These are phyloP conservation scores for Hapalemur alaotrensis DNA, from an alignment of 2,797 vertebrate species.

Conservation along the genomic window DNA sequence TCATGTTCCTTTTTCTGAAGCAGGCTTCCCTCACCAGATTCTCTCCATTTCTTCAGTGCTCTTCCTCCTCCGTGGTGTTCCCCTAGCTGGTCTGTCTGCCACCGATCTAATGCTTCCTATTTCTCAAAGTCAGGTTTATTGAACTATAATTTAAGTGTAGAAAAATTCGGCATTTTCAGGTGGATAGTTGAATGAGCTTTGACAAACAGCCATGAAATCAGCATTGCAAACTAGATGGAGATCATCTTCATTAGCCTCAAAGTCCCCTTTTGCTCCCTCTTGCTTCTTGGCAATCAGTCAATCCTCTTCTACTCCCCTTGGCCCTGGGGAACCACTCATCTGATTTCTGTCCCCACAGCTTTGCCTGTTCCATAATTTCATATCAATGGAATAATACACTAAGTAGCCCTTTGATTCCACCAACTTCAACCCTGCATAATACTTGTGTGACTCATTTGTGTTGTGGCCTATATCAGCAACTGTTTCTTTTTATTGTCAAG, in stretches of 20 bases:
- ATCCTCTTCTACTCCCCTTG: neutral
- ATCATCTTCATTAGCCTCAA: neutral
- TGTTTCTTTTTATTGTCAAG: neutral
- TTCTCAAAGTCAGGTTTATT: neutral
- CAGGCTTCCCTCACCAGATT: neutral
- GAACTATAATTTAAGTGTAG: neutral
- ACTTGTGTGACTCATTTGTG: neutral
- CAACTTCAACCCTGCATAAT: neutral
- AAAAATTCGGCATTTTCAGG: neutral
- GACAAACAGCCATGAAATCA: neutral
- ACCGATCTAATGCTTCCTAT: neutral
- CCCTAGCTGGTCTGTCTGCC: too few relatives aligned
- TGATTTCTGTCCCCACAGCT: neutral
- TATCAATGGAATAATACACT: neutral
- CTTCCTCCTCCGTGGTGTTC: neutral
- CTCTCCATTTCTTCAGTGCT: neutral
- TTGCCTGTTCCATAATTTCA: neutral
- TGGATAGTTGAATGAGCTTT: neutral
- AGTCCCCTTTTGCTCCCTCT: neutral
- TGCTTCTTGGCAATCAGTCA: neutral
- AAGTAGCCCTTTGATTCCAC: neutral
- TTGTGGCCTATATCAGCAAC: neutral
- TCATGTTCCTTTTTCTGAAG: slow-evolving; percentile 30
- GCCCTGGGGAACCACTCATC: neutral
- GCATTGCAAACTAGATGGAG: neutral